A percentile compares a stretch with the other conserved stretches of the same genome.
phyloP scores from a whole-genome alignment of 2,113 vertebrate species.

The Marcusenius ussheri region DNA sequence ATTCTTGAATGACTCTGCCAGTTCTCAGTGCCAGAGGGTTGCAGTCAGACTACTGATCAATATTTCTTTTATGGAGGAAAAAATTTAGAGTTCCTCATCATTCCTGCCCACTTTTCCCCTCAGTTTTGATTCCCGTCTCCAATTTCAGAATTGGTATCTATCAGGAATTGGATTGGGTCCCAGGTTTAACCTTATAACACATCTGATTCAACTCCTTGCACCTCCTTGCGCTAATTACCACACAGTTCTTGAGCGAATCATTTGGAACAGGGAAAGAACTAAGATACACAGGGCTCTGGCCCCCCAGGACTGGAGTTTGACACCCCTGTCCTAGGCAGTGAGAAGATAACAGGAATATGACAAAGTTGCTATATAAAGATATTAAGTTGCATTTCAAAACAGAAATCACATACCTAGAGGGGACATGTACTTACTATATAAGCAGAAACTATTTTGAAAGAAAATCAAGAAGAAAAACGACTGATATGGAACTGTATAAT shows the following conservation, averaged over 20 bases:
- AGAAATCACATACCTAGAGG: neutral
- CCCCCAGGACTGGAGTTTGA: too few species aligned
- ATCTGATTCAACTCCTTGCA: too few species aligned
- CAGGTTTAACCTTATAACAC: neutral
- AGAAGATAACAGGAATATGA: neutral
- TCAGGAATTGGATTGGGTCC: neutral
- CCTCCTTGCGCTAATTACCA: too few species aligned
- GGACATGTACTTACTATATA: neutral
- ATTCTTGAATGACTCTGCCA: neutral
- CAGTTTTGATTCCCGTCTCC: neutral
- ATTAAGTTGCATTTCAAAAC: neutral
- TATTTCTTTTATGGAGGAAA: slow-evolving; percentile 3
- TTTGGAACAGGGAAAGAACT: too few species aligned
- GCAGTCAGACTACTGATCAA: slow-evolving; percentile 15
- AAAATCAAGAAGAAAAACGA: neutral
- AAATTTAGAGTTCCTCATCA: neutral
- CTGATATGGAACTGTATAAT: neutral
- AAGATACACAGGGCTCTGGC: too few species aligned
- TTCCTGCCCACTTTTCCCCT: neutral
- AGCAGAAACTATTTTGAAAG: neutral
- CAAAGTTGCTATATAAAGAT: neutral
- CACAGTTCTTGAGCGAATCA: too few species aligned
- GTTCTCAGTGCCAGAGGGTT: neutral
- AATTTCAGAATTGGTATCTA: neutral
- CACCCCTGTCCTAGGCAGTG: neutral